Base-by-base conservation (phyloP, 2,888 invertebrate genomes). In the Zeuzera pyrina region DNA sequence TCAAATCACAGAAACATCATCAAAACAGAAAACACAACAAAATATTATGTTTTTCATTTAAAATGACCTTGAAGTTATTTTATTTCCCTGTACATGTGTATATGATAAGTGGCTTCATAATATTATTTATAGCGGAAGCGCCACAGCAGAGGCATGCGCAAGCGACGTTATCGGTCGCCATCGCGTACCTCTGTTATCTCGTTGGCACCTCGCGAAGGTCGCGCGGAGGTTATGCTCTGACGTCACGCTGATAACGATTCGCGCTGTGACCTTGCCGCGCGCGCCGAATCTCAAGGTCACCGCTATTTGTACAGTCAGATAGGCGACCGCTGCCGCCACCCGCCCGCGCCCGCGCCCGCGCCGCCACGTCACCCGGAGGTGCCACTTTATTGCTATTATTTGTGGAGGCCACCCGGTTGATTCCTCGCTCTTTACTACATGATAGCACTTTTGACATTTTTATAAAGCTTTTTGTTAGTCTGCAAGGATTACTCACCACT, bases 221-320 rank as follows among this genome's bases (percentile, higher is more conserved):
- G 42, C 49, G 39, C 54, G 77, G 74, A 81, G 81, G 81, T 83
- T 76, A 68, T 58, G 50, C 58, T 66, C 64, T 77, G 72, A 81
- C 83, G 81, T 79, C 78, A 79, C 68, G 52, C 62, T 81, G 83
- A 83, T 83, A 83, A 83, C 78, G 72, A 79, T 81, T 79, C 71
- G 81, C 79, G 74, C 72, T 70, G 59, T 79, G 81, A 79, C 81
- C 81, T 81, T 83, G 81, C 67, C 77, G 70, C 69, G 71, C 59
- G 65, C 74, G 77, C 78, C 77, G 70, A 83, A 83, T 71, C 62
- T 67, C 81, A 81, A 83, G 81, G 81, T 77, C 64, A 67, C 67
- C 60, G 70, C 74, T 78, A 79, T 83, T 81, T 79, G 81, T 71
- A 79, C 69, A 71, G 71, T 64, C 70, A 69, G 70, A 77, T 73